These are phyloP conservation scores for Bembecia ichneumoniformis DNA, from an alignment of 2,888 invertebrate genomes.

Conservation along the genomic window DNA sequence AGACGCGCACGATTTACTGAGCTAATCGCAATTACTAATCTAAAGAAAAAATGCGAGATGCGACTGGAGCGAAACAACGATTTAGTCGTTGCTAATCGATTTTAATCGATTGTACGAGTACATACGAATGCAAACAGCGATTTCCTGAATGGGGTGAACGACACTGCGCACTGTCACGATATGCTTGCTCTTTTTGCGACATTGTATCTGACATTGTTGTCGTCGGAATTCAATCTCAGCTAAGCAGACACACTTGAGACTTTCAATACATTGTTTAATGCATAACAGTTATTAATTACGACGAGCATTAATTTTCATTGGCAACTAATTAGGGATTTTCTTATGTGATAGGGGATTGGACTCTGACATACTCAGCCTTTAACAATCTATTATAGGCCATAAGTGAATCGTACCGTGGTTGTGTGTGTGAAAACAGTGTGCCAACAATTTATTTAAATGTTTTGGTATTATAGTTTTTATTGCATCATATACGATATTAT, in stretches of 20 bases:
- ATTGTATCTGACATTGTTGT: conserved; percentile 32
- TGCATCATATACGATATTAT: too few relatives aligned
- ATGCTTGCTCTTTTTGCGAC: conserved; percentile 24
- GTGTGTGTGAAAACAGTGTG: too few relatives aligned
- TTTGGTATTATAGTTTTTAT: too few relatives aligned
- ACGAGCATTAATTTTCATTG: too few relatives aligned
- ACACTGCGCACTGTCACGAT: conserved; percentile 18
- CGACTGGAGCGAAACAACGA: conserved; percentile 13
- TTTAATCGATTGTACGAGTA: conserved; percentile 25
- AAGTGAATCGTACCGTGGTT: too few relatives aligned
- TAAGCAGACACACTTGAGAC: neutral
- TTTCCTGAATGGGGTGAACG: conserved; percentile 44
- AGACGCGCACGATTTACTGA: conserved; percentile 16
- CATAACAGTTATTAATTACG: neutral
- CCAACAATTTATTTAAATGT: too few relatives aligned
- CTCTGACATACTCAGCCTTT: too few relatives aligned
- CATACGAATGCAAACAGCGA: conserved; percentile 30
- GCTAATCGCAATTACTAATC: conserved; percentile 12
- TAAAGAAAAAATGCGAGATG: conserved; percentile 9
- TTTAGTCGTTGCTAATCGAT: conserved; percentile 21
- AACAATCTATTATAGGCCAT: too few relatives aligned
- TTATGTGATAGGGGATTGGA: too few relatives aligned
- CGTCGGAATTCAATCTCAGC: neutral
- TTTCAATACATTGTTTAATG: neutral
- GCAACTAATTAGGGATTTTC: too few relatives aligned